Base-by-base conservation (phyloP, 2,113 vertebrate genomes). In the Tragelaphus buxtoni region DNA sequence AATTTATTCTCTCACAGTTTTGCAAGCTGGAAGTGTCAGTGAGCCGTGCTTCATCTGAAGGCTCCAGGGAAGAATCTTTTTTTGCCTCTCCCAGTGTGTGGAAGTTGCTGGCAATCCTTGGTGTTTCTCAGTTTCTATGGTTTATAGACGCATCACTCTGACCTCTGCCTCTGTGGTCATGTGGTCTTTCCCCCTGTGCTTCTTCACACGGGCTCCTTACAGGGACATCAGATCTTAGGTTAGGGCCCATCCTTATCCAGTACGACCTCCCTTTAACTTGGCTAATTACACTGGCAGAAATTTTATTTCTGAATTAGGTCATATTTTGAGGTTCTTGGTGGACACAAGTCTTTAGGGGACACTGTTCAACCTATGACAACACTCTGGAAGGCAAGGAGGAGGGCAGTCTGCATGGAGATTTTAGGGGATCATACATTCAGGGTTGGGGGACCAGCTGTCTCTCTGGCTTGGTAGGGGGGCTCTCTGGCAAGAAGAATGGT, bases 1-100 rank as follows among this genome's bases (percentile, higher is more conserved):
- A n/a, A 6, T 2, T 3, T 9, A 10, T 28, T n/a, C 20, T 51
- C 55, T 30, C 16, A 2, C 6, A 16, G 22, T 9, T 39, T 87
- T 53, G 42, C 32, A 28, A 16, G 5, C 55, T 5, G 5, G 7
- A 74, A 35, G 42, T 42, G 49, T 26, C 0, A 0, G 22, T 24
- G 28, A 42, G 47, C 22, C 1, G 0, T 0, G 3, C 3, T 45
- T 17, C 24, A 5, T 56, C 55, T 13, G 1, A 11, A 55, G 72
- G 3, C 32, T 8, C 56, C 1, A 39, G 9, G 42, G 55, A 53
- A 49, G 30, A 63, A 1, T 14, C 45, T 42, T 74, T 28, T 69
- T 9, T 18, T 9, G 42, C 28, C 20, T 35, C 74, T 45, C 4
- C 16, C 12, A 13, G 77, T 1, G 26, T 26, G 51, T 0, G 6